Percentiles rank a stretch among this genome's conserved stretches.
These are phyloP conservation scores for Drosophila paranaensis DNA, from an alignment of 2,888 invertebrate genomes.

Conservation along the genomic window DNA sequence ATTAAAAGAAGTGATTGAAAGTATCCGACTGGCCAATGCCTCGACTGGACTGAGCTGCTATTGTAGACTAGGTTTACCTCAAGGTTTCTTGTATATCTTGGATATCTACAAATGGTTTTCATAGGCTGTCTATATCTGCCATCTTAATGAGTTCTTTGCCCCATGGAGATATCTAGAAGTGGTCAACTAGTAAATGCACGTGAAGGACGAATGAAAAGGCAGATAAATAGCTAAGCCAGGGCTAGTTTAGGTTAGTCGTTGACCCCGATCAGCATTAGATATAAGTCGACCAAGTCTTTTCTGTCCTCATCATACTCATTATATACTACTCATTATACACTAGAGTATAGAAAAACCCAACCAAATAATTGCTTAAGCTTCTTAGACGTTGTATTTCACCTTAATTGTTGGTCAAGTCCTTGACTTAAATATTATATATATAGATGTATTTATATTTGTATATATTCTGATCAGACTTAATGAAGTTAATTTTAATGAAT, in stretches of 20 bases:
- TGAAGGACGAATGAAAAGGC: no score
- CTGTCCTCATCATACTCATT: not conserved
- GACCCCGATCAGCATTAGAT: not conserved
- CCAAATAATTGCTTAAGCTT: not conserved
- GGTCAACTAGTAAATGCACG: not conserved
- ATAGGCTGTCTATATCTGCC: not conserved
- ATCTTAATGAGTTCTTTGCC: not conserved
- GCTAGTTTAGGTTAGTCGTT: no score
- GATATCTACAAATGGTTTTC: not conserved
- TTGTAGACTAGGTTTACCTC: no score
- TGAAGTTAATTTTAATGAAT: not conserved
- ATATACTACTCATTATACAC: not conserved
- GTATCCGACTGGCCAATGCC: not conserved
- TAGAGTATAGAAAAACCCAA: not conserved
- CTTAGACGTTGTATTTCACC: not conserved
- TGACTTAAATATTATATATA: no score
- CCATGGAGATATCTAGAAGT: not conserved
- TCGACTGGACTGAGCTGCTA: no score
- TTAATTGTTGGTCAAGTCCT: not conserved
- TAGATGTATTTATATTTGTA: not conserved
- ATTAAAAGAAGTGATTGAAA: no score
- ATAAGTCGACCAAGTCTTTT: not conserved
- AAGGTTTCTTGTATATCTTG: no score
- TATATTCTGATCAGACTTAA: no score
- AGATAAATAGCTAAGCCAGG: no score